Evolutionary conservation across 2,888 invertebrate genomes (phyloP), one percentile per base, ranked within the genome.

Genomic region (Heliconius cydno): DNA sequence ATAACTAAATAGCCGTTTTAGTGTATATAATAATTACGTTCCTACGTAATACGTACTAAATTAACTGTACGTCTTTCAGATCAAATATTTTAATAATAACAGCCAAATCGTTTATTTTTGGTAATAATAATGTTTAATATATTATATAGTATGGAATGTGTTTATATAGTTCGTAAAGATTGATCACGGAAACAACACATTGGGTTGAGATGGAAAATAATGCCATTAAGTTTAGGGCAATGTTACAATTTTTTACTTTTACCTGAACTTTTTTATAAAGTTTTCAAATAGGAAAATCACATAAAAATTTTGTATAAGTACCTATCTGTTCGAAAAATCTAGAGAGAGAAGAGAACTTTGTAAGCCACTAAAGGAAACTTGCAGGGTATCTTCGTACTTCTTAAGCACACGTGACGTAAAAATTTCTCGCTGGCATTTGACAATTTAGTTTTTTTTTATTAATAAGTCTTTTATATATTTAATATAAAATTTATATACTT

Each of bases 291-390:
- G 25, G 25, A n/a, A 68, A 22, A 15, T 68, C 4, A 41, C 41
- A 41, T 41, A 25, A 70, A 70, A 70, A 0, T 41, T 41, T 41
- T 9, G 3, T 46, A 2, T 25, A 41, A 41, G 41, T 25, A 41
- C 7, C 41, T 70, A 9, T 25, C 3, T 70, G 41, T 25, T 70
- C 7, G 7, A 25, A 12, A 70, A 70, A 68, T 12, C 6, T 38
- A 41, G 22, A 68, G 34, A n/a, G 66, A 41, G 41, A 13, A 9
- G 30, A 38, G 22, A 38, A 41, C n/a, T 41, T 68, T n/a, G n/a
- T 7, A 41, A 68, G 68, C 68, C 25, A 38, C 68, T 68, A 68
- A 41, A 41, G 68, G 68, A 41, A 68, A 68, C 41, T 68, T 41
- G 6, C 15, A 7, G 6, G 41, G 25, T 41, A 41, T 25, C 25